A percentile compares a stretch with the other conserved stretches of the same genome.
Evolutionary conservation across 2,113 vertebrate genomes (phyloP).

Genomic region (Silurus asotus): DNA sequence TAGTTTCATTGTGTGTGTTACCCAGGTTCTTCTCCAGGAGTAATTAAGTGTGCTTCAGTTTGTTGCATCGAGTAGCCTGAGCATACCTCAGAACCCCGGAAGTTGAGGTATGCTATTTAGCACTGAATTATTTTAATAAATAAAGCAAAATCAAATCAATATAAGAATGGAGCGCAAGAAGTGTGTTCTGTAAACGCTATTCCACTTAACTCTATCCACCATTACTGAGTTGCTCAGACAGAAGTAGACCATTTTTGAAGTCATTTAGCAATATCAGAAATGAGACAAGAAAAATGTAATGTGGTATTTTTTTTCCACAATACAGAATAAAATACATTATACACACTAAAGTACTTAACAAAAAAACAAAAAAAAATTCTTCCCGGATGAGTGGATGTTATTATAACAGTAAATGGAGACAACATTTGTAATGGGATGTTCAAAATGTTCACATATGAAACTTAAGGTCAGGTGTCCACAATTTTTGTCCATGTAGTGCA

Average conservation of each 20-base stretch:
- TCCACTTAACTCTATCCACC: background rate
- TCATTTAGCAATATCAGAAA: background rate
- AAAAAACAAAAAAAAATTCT: too few species aligned
- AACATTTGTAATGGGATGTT: too few species aligned
- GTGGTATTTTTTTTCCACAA: too few species aligned
- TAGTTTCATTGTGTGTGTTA: constrained; percentile 11
- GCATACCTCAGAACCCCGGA: background rate
- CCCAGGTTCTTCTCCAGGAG: background rate
- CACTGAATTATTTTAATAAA: background rate
- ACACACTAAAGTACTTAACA: too few species aligned
- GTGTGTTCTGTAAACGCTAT: background rate
- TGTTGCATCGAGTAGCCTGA: background rate
- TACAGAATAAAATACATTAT: too few species aligned
- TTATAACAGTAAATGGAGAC: too few species aligned
- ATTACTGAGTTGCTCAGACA: background rate
- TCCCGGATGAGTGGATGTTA: too few species aligned
- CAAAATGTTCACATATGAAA: too few species aligned
- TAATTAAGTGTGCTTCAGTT: background rate
- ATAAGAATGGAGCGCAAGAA: background rate
- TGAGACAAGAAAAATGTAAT: background rate
- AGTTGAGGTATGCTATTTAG: background rate
- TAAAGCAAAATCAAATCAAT: background rate
- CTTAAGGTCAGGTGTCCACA: too few species aligned
- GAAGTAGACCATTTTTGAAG: background rate
- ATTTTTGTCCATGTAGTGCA: too few species aligned